Percentiles rank a stretch among this genome's conserved stretches.
Conservation (phyloP, 2,888 invertebrate species). For the Actias luna region DNA sequence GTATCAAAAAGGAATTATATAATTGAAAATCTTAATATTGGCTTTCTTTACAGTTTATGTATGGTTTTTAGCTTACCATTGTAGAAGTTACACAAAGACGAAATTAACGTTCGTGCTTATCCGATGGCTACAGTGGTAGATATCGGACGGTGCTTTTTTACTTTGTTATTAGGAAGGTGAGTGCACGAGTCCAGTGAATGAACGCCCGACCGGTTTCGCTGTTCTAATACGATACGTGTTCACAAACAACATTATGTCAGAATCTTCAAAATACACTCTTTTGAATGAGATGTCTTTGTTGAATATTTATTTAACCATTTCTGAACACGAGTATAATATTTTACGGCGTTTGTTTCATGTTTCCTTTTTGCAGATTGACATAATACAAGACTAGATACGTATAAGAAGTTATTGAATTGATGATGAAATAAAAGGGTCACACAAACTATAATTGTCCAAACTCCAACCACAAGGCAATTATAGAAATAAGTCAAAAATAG, state of each 20-base stretch:
- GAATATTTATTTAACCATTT: background rate
- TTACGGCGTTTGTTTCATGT: background rate
- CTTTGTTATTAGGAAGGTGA: slow-evolving; percentile 32
- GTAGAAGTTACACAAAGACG: background rate
- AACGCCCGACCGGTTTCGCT: slow-evolving; percentile 45
- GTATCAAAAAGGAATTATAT: background rate
- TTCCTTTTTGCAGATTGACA: background rate
- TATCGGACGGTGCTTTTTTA: slow-evolving; percentile 20
- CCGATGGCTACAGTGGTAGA: background rate
- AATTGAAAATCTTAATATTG: background rate
- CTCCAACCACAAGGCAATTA: no score
- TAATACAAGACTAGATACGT: background rate
- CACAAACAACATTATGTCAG: slow-evolving; percentile 31
- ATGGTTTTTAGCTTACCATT: background rate
- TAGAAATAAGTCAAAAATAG: no score
- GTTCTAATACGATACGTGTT: slow-evolving; percentile 38
- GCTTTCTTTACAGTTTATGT: background rate
- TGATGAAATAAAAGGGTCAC: no score
- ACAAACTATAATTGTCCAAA: no score
- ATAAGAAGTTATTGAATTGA: background rate
- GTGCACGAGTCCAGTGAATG: slow-evolving; percentile 43
- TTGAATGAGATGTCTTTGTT: slow-evolving; percentile 7
- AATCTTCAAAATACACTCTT: slow-evolving; percentile 15
- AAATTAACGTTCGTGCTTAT: background rate
- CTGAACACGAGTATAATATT: background rate